Evolutionary conservation across 2,113 vertebrate genomes (phyloP).

Genomic region (Orycteropus afer): DNA sequence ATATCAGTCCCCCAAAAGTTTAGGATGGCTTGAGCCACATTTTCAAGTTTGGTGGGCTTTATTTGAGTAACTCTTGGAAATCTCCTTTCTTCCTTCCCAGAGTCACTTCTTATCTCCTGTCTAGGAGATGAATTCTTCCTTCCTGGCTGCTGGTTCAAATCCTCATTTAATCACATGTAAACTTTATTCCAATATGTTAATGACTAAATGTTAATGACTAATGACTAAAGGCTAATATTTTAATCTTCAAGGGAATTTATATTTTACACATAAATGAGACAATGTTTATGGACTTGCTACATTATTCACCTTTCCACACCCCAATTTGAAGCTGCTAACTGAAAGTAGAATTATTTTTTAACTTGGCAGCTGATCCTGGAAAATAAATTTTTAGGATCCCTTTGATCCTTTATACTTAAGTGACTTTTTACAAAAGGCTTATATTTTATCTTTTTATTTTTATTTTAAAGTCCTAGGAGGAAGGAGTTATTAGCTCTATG

Average conservation of each 20-base stretch:
- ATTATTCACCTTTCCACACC: neutral
- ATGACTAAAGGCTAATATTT: neutral
- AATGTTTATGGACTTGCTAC: neutral
- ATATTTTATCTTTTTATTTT: neutral
- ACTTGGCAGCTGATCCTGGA: neutral
- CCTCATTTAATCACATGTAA: neutral
- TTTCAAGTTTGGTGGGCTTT: neutral
- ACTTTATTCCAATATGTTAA: neutral
- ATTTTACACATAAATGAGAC: neutral
- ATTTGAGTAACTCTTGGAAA: neutral
- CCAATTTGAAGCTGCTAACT: neutral
- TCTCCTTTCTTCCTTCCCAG: neutral
- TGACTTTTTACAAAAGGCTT: neutral
- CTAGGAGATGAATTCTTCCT: neutral
- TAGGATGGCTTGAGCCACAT: too few relatives aligned
- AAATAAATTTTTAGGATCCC: neutral
- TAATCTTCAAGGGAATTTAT: neutral
- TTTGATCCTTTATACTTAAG: neutral
- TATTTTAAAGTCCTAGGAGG: neutral
- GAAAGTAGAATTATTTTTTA: neutral
- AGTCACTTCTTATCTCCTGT: neutral
- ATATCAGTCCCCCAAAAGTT: neutral
- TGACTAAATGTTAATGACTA: neutral
- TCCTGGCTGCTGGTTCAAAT: neutral
- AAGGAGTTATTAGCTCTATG: neutral